Conservation (phyloP, 2,797 vertebrate genomes). For the Thunnus albacares region DNA sequence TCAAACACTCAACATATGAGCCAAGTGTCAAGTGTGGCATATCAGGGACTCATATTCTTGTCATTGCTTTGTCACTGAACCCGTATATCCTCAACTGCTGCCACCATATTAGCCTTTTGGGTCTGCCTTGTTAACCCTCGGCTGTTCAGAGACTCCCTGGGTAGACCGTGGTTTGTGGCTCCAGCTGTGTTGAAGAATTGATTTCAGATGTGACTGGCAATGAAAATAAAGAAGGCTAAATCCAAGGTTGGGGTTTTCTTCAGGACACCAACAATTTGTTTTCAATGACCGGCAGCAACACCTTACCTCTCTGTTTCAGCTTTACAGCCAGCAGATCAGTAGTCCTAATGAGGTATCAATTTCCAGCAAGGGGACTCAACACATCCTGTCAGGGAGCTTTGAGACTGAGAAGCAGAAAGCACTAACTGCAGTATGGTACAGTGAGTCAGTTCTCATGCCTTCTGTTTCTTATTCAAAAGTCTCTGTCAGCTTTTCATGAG, state of each 20-base stretch:
- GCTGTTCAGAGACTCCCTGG: neutral
- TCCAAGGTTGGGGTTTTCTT: slow-evolving; percentile 33
- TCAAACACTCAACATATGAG: slow-evolving; percentile 15
- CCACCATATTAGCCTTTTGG: slow-evolving; percentile 27
- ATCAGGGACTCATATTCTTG: slow-evolving; percentile 35
- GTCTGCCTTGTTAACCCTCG: slow-evolving; percentile 28
- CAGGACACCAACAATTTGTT: slow-evolving; percentile 31
- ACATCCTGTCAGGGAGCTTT: slow-evolving; percentile 63
- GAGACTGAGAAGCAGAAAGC: slow-evolving; percentile 32
- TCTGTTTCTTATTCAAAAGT: slow-evolving; percentile 26
- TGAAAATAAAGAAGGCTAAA: slow-evolving; percentile 4
- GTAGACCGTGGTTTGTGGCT: neutral
- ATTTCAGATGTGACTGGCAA: neutral
- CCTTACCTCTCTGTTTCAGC: slow-evolving; percentile 31
- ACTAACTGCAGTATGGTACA: slow-evolving; percentile 12
- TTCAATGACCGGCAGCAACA: slow-evolving; percentile 40
- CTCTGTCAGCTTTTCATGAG: slow-evolving; percentile 9
- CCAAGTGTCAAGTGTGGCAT: slow-evolving; percentile 7
- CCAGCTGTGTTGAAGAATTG: slow-evolving; percentile 1
- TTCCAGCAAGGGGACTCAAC: slow-evolving; percentile 60
- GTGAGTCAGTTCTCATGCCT: slow-evolving; percentile 36
- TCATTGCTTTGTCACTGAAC: slow-evolving; percentile 37
- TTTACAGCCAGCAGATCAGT: slow-evolving; percentile 45
- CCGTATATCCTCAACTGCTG: slow-evolving; percentile 1
- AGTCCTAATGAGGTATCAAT: slow-evolving; percentile 66